Base-by-base conservation (phyloP, 2,888 invertebrate genomes). In the Luperina testacea region DNA sequence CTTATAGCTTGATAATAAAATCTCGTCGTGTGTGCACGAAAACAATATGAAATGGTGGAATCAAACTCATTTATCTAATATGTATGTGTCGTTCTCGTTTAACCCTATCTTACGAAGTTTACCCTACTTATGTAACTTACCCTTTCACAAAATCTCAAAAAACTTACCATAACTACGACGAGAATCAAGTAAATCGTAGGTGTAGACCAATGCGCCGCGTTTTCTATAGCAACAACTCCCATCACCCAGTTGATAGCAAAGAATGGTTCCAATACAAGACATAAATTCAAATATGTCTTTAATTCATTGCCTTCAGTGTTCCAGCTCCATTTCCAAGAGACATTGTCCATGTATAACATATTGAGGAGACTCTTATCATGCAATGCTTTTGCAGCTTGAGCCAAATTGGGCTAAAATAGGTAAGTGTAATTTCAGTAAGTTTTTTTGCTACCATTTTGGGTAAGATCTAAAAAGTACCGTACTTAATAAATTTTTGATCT, bases 231-330 rank as follows among this genome's bases (percentile, higher is more conserved):
- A 53, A 98, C 97, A 8, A 98, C 98, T 1, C 98, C 98, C 93
- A 98, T 97, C 87, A 98, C 98, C 98, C 98, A 98, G 88, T 98
- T 97, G 38, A 98, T 97, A 20, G 98, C 97, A 90, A 98, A 98
- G 84, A 97, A 97, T 27, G 98, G 98, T 90, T 98, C 97, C 88
- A 98, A 93, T n/a, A 97, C 97, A 67, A 98, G 97, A 71, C 98
- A 97, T 6, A 98, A 93, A 90, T 97, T 97, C 80, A 97, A 92
- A 86, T 98, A 97, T 73, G 96, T 95, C 91, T 97, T 97, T 83
- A 97, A 94, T 81, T 97, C 97, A 77, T 97, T 97, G 63, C 97
- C 96, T 91, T 97, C 97, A 0, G 95, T 94, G 71, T 95, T 95
- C 94, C 96, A 96, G 32, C 91, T 93, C 92, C 96, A 96, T 88